Evolutionary conservation across 2,888 invertebrate genomes (phyloP), one percentile per base, ranked within the genome.

Genomic region (Druceiella hillmani): DNA sequence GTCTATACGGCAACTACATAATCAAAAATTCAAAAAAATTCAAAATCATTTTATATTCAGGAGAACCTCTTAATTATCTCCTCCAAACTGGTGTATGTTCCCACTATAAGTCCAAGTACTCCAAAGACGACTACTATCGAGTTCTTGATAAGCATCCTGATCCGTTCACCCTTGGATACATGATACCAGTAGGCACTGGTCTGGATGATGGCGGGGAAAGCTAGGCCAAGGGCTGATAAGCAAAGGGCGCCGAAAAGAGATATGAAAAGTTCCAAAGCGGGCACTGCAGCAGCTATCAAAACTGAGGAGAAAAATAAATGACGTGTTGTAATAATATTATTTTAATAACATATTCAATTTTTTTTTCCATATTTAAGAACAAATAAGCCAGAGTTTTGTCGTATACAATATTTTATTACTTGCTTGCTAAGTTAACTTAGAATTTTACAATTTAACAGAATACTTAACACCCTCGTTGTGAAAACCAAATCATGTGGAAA

Each of bases 171-270:
- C 9, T 76, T 74, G 1, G 69, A 67, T 4, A 71, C 74, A 37
- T 75, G 68, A 52, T 81, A 76, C 87, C 89, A 92, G 58, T 83
- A 83, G 0, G 87, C 83, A 58, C 85, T 81, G 47, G 84, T 78
- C 55, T 94, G 87, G 49, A 95, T 87, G 44, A 91, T 67, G 1
- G 94, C 91, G 6, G 94, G 94, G 59, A 94, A 87, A 2, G 90
- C 87, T 30, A 95, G 72, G 1, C 94, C 93, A 38, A 94, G 73
- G 1, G 87, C 87, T 0, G 93, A 90, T 29, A 92, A 71, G 47
- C 91, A 90, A 2, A 94, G 73, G 1, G 94, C 92, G n/a, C 94
- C 94, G 54, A 87, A 83, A 27, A 87, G 66, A 0, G 87, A 85
- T 45, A 82, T 81, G 52, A 90, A 87, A 29, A 89, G 67, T 41